phyloP scores from a whole-genome alignment of 92 coral and sea anemone genomes.

The Bergia sp. region DNA sequence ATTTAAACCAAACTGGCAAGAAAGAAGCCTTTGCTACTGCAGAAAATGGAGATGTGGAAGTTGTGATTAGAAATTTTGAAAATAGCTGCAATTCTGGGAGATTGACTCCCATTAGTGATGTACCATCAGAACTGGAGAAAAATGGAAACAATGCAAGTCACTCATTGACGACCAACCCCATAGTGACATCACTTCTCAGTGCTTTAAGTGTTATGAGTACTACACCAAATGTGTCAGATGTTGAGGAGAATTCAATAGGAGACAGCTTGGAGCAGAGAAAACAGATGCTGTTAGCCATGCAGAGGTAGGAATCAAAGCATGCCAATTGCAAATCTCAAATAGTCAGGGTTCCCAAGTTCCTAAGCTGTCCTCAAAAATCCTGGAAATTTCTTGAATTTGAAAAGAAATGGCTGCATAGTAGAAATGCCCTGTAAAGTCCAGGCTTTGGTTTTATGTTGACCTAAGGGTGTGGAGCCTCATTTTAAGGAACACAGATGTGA shows the following conservation, averaged over 20 bases:
- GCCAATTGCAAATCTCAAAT: no score
- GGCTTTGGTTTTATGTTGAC: no score
- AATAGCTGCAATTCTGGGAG: constrained; percentile 39
- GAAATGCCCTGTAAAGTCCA: no score
- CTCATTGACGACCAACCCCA: constrained; percentile 8
- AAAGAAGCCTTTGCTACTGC: not conserved
- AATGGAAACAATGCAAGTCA: constrained; percentile 43
- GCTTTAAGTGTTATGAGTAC: constrained; percentile 75
- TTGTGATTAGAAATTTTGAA: constrained; percentile 18
- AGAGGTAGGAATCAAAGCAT: constrained; percentile 66
- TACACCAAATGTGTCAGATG: constrained; percentile 65
- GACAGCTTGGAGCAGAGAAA: constrained; percentile 83
- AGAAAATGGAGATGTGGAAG: not conserved
- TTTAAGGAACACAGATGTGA: no score
- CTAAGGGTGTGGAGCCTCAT: no score
- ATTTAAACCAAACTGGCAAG: not conserved
- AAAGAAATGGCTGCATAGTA: no score
- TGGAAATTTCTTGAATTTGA: no score
- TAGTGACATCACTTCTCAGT: constrained; percentile 74
- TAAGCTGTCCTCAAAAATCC: no score
- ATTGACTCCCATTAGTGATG: constrained; percentile 44
- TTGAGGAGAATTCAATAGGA: constrained; percentile 67
- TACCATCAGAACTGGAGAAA: constrained; percentile 37
- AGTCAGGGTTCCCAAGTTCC: no score
- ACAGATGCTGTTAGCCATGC: constrained; percentile 85